phyloP scores from a whole-genome alignment of 2,797 vertebrate genomes.

The Enteromius mattozi region DNA sequence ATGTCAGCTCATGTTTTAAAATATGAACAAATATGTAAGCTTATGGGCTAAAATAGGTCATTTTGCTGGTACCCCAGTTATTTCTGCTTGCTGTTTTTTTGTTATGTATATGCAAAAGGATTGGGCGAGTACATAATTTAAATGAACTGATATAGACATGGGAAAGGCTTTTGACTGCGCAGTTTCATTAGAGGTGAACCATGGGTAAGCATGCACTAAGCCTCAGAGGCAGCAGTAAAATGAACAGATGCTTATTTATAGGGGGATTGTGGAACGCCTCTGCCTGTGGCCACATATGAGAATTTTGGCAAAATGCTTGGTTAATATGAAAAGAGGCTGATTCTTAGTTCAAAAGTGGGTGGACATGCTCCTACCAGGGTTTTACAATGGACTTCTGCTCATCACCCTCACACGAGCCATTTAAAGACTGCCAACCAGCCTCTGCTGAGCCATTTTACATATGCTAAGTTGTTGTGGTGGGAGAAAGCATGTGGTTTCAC shows the following conservation, averaged over 20 bases:
- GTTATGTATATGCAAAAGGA: background rate
- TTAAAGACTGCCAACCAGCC: constrained; percentile 57
- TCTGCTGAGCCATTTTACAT: constrained; percentile 60
- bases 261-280: constrained; percentile 31
- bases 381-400: constrained; percentile 73
- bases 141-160: background rate
- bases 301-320: constrained; percentile 69
- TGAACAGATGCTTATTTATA: constrained; percentile 39
- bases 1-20: background rate
- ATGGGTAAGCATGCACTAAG: background rate
- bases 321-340: constrained; percentile 76
- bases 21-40: background rate
- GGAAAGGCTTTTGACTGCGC: background rate
- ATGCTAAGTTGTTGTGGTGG: constrained; percentile 46
- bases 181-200: constrained; percentile 24
- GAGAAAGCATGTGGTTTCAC: constrained; percentile 37
- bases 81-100: background rate
- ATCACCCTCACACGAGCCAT: constrained; percentile 54
- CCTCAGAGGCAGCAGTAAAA: constrained; percentile 32
- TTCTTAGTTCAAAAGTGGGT: constrained; percentile 79
- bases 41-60: background rate
- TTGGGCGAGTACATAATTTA: background rate
- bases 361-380: constrained; percentile 78
- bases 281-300: constrained; percentile 57
- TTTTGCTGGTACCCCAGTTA: background rate